These are phyloP conservation scores for Tiaroga cobitis DNA, from an alignment of 2,797 vertebrate genomes.

Conservation along the genomic window DNA sequence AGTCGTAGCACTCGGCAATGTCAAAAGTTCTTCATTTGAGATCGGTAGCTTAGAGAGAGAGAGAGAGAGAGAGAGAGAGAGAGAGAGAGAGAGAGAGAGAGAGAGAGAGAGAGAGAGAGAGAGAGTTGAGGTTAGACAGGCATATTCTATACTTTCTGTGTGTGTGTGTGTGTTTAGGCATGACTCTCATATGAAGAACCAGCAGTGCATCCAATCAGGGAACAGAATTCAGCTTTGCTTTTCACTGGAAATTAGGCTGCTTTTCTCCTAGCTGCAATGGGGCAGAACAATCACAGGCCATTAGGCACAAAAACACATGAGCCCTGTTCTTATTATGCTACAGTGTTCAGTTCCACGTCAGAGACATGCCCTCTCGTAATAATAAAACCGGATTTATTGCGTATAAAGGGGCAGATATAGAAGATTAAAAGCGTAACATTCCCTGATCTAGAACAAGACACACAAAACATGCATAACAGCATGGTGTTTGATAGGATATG, in stretches of 20 bases:
- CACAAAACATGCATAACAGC: background rate
- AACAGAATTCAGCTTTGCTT: constrained; percentile 42
- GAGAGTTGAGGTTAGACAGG: constrained; percentile 38
- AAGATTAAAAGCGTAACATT: background rate
- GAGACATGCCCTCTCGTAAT: constrained; percentile 14
- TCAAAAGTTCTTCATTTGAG: constrained; percentile 75
- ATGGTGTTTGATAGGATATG: background rate
- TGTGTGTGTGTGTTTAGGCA: constrained; percentile 34
- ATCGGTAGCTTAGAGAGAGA: constrained; percentile 25
- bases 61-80: background rate
- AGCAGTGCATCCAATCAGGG: constrained; percentile 50
- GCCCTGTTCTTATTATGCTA: constrained; percentile 45
- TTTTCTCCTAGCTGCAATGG: constrained; percentile 40
- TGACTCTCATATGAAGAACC: constrained; percentile 49
- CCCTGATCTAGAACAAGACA: background rate
- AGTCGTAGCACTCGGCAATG: constrained; percentile 78
- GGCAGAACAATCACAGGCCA: constrained; percentile 53
- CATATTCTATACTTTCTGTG: constrained; percentile 57
- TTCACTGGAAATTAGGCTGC: constrained; percentile 37
- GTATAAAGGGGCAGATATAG: background rate
- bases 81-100: constrained; percentile 12
- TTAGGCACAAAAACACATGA: constrained; percentile 59
- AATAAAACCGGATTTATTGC: constrained; percentile 13
- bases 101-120: constrained; percentile 3
- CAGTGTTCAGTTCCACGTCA: constrained; percentile 35